Percentiles rank a stretch among this genome's conserved stretches.
Evolutionary conservation across 1,140 invertebrate species (phyloP).

Genomic region (Trichonephila clavipes): DNA sequence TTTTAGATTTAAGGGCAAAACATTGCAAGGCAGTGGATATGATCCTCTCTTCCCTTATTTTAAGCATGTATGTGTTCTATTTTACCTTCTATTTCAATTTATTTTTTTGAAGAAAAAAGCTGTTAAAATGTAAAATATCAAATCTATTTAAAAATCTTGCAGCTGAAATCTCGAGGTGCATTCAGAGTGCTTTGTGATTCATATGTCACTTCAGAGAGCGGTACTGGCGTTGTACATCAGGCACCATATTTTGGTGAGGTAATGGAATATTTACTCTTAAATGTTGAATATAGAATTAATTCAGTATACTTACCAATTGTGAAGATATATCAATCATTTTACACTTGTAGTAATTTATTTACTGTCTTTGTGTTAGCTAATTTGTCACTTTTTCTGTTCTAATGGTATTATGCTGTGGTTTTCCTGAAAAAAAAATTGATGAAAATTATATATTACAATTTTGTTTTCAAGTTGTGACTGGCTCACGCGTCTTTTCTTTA

Average conservation of each 20-base stretch:
- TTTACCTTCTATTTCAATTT: neutral
- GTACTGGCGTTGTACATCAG: slow-evolving; percentile 99
- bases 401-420: too few species aligned
- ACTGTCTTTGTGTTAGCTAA: too few species aligned
- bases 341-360: too few species aligned
- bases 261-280: neutral
- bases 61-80: slow-evolving; percentile 78
- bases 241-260: slow-evolving; percentile 99
- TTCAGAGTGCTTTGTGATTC: slow-evolving; percentile 92
- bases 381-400: too few species aligned
- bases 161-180: slow-evolving; percentile 86
- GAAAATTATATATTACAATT: too few species aligned
- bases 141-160: slow-evolving; percentile 33
- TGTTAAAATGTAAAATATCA: neutral
- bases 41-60: slow-evolving; percentile 97
- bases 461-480: too few species aligned
- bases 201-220: slow-evolving; percentile 98
- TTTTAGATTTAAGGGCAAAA: slow-evolving; percentile 88
- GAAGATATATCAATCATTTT: too few species aligned
- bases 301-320: too few species aligned
- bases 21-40: slow-evolving; percentile 91
- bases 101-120: neutral
- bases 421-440: too few species aligned
- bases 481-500: too few species aligned
- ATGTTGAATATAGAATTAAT: too few species aligned